Percentiles rank a stretch among this genome's conserved stretches.
Conservation (phyloP, 2,797 vertebrate species). For the Falco columbarius region DNA sequence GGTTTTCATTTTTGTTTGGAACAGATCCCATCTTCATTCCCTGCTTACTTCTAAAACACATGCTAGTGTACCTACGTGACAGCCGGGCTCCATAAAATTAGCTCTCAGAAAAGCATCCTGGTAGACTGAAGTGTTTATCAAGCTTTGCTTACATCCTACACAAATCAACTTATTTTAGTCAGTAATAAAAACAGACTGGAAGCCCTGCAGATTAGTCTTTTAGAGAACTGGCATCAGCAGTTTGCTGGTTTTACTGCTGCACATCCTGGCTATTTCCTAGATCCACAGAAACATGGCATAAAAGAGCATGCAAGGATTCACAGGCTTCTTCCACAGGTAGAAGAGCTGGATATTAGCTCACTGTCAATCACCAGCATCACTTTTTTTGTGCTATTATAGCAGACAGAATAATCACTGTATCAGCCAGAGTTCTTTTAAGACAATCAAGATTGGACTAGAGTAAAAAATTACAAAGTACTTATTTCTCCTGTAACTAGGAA, state of each 20-base stretch:
- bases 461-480: constrained; percentile 4
- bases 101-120: not conserved
- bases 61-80: accelerated
- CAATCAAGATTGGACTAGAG: not conserved
- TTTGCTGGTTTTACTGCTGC: not conserved
- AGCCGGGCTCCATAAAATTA: not conserved
- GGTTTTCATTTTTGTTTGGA: not conserved
- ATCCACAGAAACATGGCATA: not conserved
- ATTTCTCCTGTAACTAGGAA: constrained; percentile 11
- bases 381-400: not conserved
- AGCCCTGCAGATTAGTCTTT: not conserved
- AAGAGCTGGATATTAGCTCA: not conserved
- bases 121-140: not conserved
- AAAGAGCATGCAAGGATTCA: not conserved
- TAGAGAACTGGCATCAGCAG: not conserved
- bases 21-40: not conserved
- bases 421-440: not conserved
- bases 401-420: not conserved
- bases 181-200: not conserved
- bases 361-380: not conserved
- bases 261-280: not conserved
- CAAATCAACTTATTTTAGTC: not conserved
- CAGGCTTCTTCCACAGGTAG: not conserved
- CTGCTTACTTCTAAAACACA: not conserved
- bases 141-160: not conserved